These are phyloP conservation scores for Alitta virens DNA, from an alignment of 2,888 invertebrate species.

Conservation along the genomic window DNA sequence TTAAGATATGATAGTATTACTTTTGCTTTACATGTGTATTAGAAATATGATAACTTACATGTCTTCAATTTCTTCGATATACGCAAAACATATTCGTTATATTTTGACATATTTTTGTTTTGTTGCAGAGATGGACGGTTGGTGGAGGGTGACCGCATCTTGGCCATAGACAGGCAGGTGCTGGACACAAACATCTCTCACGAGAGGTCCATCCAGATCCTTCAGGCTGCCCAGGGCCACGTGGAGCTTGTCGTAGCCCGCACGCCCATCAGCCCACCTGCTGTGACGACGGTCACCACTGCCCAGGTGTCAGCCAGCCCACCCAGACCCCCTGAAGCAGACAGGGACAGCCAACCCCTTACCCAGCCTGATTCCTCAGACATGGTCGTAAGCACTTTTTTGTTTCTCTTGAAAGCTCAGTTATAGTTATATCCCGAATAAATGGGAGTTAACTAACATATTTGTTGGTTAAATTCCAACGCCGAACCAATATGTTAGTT, in stretches of 20 bases:
- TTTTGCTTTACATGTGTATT: too few species aligned
- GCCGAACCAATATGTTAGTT: too few species aligned
- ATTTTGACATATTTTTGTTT: neutral
- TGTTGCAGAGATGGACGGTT: conserved; percentile 67
- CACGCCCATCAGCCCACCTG: conserved; percentile 12
- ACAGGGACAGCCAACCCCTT: neutral
- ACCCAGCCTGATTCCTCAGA: conserved; percentile 1
- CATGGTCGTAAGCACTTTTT: conserved; percentile 14
- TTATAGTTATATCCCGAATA: too few species aligned
- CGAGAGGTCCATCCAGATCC: conserved; percentile 75
- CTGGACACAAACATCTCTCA: conserved; percentile 72
- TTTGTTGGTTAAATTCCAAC: too few species aligned
- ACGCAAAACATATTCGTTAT: neutral
- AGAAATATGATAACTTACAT: too few species aligned
- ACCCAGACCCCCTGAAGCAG: conserved; percentile 15
- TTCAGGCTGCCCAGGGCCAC: conserved; percentile 70
- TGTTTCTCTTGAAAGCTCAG: too few species aligned
- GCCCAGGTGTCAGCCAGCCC: conserved; percentile 10
- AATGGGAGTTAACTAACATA: too few species aligned
- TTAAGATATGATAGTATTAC: too few species aligned
- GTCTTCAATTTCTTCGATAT: too few species aligned
- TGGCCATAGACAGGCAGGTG: conserved; percentile 76
- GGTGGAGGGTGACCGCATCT: conserved; percentile 78
- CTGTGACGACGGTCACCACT: conserved; percentile 5
- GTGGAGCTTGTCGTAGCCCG: conserved; percentile 58